Evolutionary conservation across 1,140 invertebrate genomes (phyloP), one percentile per base, ranked within the genome.

Genomic region (Gonioctena quinquepunctata): DNA sequence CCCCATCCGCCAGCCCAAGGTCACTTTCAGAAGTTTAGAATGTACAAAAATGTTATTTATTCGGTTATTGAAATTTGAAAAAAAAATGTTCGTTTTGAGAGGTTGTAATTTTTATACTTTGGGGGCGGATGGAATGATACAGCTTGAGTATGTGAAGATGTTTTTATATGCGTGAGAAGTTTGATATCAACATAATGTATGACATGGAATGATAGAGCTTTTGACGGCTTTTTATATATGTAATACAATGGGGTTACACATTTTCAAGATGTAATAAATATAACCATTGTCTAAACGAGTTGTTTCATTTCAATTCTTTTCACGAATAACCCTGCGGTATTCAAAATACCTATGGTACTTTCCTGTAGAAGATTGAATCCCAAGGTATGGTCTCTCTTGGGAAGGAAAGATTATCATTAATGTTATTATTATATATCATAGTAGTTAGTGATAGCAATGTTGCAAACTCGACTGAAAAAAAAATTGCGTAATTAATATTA

Each of bases 211-310:
- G 79, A 82, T 83, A 80, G 80, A 83, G 81, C 81, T 83, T 83
- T 80, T 79, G 78, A 81, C 78, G 80, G 80, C 80, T 83, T 82
- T 82, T 82, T 81, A 81, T 80, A 81, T 79, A 79, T 83, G 79
- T 80, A 80, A 79, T 79, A 81, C 77, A 77, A 80, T 80, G 80
- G 78, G 77, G 77, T 77, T 81, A 81, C 75, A 80, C 71, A 80
- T 81, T 81, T 81, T 79, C 76, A 79, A 78, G 70, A 77, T 73
- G 73, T 80, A 81, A 78, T 79, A 72, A 80, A 81, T 80, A 81
- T 81, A 81, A 81, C 78, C 79, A 80, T 81, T 81, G 76, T 80
- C 79, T 78, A 75, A 73, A 50, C 57, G 73, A 13, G 28, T 50
- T 49, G 28, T 63, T 63, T 63, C 1, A 28, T 63, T 63, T 63